Percentiles rank a stretch among this genome's conserved stretches.
Evolutionary conservation across 2,113 vertebrate genomes (phyloP).

Genomic region (Vulpes vulpes): DNA sequence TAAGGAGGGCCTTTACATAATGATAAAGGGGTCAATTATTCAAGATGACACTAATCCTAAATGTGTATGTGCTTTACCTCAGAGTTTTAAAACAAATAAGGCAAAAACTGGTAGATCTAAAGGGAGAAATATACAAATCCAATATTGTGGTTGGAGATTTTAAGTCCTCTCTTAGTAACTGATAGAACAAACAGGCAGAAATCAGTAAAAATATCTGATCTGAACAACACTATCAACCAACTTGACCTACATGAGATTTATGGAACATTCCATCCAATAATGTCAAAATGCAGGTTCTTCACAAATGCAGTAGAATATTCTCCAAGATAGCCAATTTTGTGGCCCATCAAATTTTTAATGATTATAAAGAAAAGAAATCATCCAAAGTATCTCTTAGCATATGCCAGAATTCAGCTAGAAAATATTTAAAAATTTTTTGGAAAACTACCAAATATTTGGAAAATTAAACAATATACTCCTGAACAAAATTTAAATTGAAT

Average conservation of each 20-base stretch:
- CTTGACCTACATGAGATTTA: neutral
- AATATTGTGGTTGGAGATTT: neutral
- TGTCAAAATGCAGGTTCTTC: neutral
- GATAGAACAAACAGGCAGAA: neutral
- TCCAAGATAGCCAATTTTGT: neutral
- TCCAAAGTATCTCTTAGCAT: neutral
- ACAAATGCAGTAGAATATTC: neutral
- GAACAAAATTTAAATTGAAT: neutral
- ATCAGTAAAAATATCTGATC: neutral
- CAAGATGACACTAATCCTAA: neutral
- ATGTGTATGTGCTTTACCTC: neutral
- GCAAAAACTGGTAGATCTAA: neutral
- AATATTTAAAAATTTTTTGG: neutral
- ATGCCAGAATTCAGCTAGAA: neutral
- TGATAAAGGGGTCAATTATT: neutral
- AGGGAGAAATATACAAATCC: neutral
- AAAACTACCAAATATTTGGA: neutral
- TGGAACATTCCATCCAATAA: neutral
- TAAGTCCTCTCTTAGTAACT: neutral
- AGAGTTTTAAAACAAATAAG: neutral
- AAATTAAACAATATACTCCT: neutral
- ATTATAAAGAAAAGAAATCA: neutral
- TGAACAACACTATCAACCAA: neutral
- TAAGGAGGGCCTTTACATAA: neutral
- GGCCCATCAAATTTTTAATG: neutral